Evolutionary conservation across 2,888 invertebrate species (phyloP).

Genomic region (Drosophila neotestacea): DNA sequence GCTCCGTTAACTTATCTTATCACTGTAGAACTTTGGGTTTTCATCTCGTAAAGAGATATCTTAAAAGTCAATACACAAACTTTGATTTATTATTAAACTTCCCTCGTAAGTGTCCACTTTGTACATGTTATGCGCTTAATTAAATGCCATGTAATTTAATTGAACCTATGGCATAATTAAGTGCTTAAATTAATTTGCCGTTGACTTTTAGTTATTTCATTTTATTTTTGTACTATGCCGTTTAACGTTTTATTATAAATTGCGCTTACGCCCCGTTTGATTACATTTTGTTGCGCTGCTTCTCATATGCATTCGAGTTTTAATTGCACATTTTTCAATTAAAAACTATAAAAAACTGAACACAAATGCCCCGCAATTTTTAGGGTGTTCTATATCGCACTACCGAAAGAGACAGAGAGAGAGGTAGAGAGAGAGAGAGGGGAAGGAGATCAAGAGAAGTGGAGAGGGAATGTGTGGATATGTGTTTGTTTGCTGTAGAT

Average conservation of each 20-base stretch:
- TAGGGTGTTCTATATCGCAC: slow-evolving; percentile 17
- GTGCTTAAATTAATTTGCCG: slow-evolving; percentile 71
- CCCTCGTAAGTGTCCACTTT: slow-evolving; percentile 9
- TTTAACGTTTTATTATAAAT: slow-evolving; percentile 41
- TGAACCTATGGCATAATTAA: slow-evolving; percentile 67
- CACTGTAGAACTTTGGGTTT: no score
- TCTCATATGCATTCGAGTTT: slow-evolving; percentile 57
- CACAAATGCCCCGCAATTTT: slow-evolving; percentile 28
- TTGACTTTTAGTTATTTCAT: slow-evolving; percentile 52
- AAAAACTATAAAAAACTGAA: slow-evolving; percentile 58
- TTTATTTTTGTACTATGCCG: not conserved
- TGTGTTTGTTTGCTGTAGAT: slow-evolving; percentile 49
- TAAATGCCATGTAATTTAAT: slow-evolving; percentile 68
- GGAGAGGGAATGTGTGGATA: slow-evolving; percentile 2
- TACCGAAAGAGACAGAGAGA: not conserved
- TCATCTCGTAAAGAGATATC: no score
- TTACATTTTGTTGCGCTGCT: slow-evolving; percentile 18
- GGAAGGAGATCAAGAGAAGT: not conserved
- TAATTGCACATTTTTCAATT: slow-evolving; percentile 77
- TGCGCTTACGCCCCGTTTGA: slow-evolving; percentile 66
- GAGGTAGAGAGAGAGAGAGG: no score
- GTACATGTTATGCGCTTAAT: slow-evolving; percentile 62
- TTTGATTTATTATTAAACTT: not conserved
- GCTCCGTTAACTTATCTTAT: no score
- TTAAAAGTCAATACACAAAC: no score